phyloP scores from a whole-genome alignment of 2,797 vertebrate genomes.

The Ateles fusciceps region DNA sequence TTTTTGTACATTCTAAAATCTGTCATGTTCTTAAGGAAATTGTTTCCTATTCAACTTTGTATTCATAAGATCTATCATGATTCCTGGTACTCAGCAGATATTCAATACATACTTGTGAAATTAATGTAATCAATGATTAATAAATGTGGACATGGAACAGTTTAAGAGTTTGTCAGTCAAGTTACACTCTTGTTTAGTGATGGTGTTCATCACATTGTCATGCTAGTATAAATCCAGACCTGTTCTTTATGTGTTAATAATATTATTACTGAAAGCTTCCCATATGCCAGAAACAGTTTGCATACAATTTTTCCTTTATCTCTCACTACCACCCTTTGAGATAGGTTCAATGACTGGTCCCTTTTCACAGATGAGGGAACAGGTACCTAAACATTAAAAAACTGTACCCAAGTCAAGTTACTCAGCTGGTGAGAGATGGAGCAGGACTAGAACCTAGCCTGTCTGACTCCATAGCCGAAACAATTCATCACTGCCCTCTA shows the following conservation, averaged over 20 bases:
- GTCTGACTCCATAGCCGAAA: background rate
- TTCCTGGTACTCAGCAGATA: background rate
- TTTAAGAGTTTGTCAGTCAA: background rate
- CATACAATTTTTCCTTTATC: background rate
- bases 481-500: background rate
- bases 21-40: background rate
- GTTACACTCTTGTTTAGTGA: background rate
- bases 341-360: background rate
- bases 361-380: background rate
- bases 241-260: background rate
- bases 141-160: background rate
- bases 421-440: background rate
- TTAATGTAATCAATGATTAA: background rate
- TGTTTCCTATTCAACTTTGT: background rate
- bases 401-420: background rate
- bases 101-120: background rate
- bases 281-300: background rate
- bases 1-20: background rate
- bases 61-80: background rate
- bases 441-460: background rate
- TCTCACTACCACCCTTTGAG: background rate
- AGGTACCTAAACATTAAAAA: background rate
- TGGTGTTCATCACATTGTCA: fast-evolving
- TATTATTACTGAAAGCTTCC: background rate
- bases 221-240: too few species aligned